Conservation (phyloP, 2,113 vertebrate genomes). For the Istiophorus platypterus region DNA sequence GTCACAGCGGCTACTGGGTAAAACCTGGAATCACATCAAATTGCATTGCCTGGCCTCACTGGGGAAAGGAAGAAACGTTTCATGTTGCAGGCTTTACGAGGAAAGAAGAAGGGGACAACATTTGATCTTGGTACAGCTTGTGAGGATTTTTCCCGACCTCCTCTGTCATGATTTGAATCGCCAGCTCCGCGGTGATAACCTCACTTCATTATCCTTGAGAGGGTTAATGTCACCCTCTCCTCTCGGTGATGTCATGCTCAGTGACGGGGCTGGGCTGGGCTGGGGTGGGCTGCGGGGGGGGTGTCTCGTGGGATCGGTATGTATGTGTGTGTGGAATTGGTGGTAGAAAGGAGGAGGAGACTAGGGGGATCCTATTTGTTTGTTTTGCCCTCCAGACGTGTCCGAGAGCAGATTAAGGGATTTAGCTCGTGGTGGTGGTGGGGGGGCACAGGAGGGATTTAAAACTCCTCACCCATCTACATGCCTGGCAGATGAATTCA, state of each 20-base stretch:
- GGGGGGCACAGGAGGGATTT: slow-evolving; percentile 48
- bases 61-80: not conserved
- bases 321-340: slow-evolving; percentile 32
- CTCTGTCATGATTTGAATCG: slow-evolving; percentile 30
- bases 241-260: slow-evolving; percentile 65
- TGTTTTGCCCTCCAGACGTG: slow-evolving; percentile 83
- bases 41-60: not conserved
- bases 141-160: slow-evolving; percentile 29
- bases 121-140: not conserved
- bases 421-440: slow-evolving; percentile 56
- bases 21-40: not conserved
- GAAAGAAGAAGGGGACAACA: not conserved
- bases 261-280: slow-evolving; percentile 32
- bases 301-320: slow-evolving; percentile 7
- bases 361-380: slow-evolving; percentile 78
- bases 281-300: too few relatives aligned
- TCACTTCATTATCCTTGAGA: slow-evolving; percentile 70
- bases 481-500: slow-evolving; percentile 44
- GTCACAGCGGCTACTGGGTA: not conserved
- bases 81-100: not conserved
- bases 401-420: slow-evolving; percentile 82
- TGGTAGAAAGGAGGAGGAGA: slow-evolving; percentile 25
- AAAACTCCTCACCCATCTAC: slow-evolving; percentile 64
- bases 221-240: slow-evolving; percentile 62
- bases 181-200: slow-evolving; percentile 35